Conservation (phyloP, 2,888 invertebrate species). For the Tanaodytes sp. region DNA sequence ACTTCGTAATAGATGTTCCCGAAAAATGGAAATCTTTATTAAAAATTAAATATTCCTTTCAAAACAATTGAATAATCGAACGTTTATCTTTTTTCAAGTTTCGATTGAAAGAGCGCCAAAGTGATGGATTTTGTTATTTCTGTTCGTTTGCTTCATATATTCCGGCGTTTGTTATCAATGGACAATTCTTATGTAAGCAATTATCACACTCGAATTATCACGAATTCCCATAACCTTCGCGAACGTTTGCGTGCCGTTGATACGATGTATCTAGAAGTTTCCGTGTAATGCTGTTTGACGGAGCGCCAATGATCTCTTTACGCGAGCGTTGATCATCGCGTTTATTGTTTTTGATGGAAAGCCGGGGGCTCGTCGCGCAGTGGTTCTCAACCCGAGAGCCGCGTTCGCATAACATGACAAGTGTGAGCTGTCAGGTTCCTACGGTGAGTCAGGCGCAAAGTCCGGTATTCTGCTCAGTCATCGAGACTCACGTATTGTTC, state of each 20-base stretch:
- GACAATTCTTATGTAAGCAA: constrained; percentile 11
- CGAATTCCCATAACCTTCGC: constrained; percentile 6
- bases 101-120: too few species aligned
- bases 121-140: too few species aligned
- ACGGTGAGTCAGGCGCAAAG: constrained; percentile 22
- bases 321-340: constrained; percentile 8
- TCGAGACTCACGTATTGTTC: background rate
- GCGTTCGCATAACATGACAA: background rate
- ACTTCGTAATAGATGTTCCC: too few species aligned
- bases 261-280: constrained; percentile 14
- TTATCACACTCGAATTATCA: constrained; percentile 15
- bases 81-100: too few species aligned
- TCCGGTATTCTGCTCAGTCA: constrained; percentile 1
- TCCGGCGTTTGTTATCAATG: constrained; percentile 3
- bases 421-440: background rate
- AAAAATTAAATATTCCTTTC: too few species aligned
- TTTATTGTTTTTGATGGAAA: constrained; percentile 2
- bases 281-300: constrained; percentile 1
- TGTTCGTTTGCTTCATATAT: background rate
- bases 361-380: constrained; percentile 16
- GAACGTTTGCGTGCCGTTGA: background rate
- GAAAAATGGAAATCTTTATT: too few species aligned
- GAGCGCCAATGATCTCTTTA: constrained; percentile 11
- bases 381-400: background rate
- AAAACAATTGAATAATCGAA: too few species aligned